These are phyloP conservation scores for Sarcophaga caerulescens DNA, from an alignment of 2,888 invertebrate species.

Conservation along the genomic window DNA sequence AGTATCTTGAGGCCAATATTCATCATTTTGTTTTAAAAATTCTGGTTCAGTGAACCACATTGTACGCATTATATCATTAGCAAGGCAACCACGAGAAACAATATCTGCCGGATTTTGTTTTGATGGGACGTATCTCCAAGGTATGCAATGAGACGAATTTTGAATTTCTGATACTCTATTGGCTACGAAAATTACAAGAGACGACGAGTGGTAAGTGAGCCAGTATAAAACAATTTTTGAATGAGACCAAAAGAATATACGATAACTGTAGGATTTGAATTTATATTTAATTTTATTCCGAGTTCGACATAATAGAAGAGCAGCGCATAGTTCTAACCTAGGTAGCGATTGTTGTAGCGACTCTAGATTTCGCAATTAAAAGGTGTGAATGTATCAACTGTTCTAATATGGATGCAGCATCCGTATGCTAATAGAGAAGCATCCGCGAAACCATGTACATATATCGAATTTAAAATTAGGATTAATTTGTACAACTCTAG, in stretches of 20 bases:
- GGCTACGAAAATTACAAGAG: not conserved
- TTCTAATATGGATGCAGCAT: not conserved
- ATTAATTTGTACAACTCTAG: no score
- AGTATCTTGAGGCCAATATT: not conserved
- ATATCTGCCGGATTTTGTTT: no score
- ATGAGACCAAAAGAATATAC: conserved; percentile 55
- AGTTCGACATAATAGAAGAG: not conserved
- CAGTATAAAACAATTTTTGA: conserved; percentile 33
- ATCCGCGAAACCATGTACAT: no score
- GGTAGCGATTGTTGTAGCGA: not conserved
- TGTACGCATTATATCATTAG: not conserved
- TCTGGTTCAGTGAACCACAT: conserved; percentile 2
- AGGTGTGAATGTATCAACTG: no score
- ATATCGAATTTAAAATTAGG: no score
- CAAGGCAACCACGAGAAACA: no score
- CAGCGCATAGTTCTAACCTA: not conserved
- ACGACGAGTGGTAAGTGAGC: conserved; percentile 1
- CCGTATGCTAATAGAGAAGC: no score
- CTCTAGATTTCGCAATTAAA: no score
- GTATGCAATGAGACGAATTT: no score
- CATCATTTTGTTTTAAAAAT: not conserved
- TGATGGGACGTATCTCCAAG: no score
- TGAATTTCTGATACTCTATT: conserved; percentile 35
- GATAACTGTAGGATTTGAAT: not conserved
- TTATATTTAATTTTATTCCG: conserved; percentile 29